phyloP scores from a whole-genome alignment of 2,113 vertebrate species.

The Myrmecophaga tridactyla region DNA sequence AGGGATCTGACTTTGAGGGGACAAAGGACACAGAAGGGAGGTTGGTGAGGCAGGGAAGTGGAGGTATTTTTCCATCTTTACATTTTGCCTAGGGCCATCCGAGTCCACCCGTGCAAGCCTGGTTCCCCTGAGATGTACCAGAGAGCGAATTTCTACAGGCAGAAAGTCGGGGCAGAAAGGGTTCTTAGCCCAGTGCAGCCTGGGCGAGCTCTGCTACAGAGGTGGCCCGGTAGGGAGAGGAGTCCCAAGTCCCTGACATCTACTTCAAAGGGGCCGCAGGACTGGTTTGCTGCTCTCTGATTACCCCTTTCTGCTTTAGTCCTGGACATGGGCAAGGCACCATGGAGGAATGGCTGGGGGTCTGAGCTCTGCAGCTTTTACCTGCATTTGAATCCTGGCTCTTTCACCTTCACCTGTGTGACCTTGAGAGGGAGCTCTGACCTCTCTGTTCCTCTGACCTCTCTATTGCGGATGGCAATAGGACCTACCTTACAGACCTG shows the following conservation, averaged over 20 bases:
- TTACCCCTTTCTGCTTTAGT: fast-evolving
- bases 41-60: constrained; percentile 28
- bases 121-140: constrained; percentile 49
- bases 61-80: constrained; percentile 69
- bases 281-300: neutral
- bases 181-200: neutral
- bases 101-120: constrained; percentile 18
- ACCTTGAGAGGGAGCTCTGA: constrained; percentile 21
- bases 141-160: constrained; percentile 61
- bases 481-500: neutral
- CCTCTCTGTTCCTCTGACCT: constrained; percentile 5
- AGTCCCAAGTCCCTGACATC: neutral
- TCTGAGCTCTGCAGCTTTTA: neutral
- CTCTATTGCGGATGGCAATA: neutral
- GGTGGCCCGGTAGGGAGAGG: neutral
- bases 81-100: constrained; percentile 60
- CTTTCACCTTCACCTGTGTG: neutral
- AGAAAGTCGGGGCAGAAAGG: constrained; percentile 46
- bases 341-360: neutral
- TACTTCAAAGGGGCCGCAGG: fast-evolving
- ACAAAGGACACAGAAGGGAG: constrained; percentile 65
- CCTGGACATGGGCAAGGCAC: neutral
- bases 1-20: constrained; percentile 49
- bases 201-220: neutral
- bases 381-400: neutral